Evolutionary conservation across 2,797 vertebrate species (phyloP).

Genomic region (Leucoraja ocellata): DNA sequence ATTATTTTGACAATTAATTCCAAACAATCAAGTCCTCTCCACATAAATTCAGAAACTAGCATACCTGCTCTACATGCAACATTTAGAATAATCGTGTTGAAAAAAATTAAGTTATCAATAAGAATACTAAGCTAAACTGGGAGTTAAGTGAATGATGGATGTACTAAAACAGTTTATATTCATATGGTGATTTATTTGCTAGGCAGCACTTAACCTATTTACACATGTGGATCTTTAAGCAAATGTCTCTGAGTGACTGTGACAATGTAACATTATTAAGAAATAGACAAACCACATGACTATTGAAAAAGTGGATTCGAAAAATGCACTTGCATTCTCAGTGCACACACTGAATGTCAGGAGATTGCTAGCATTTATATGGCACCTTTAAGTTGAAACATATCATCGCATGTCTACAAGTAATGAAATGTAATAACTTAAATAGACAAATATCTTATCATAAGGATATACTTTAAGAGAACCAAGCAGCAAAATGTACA

Average conservation of each 20-base stretch:
- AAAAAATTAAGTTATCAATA: neutral
- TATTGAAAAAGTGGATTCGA: too few species aligned
- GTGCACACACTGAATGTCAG: neutral
- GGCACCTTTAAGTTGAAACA: neutral
- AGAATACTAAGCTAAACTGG: neutral
- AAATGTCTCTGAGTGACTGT: too few species aligned
- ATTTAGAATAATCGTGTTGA: neutral
- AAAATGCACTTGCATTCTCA: too few species aligned
- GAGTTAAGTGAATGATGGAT: neutral
- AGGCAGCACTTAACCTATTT: too few species aligned
- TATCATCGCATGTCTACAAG: neutral
- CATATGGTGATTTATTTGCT: too few species aligned
- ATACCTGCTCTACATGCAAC: neutral
- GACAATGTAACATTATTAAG: too few species aligned
- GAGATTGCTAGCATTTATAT: neutral
- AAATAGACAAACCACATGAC: too few species aligned
- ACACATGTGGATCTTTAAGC: too few species aligned
- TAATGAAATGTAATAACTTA: neutral
- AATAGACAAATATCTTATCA: neutral
- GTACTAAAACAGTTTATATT: too few species aligned
- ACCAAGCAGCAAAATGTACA: too few species aligned
- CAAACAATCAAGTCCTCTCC: neutral
- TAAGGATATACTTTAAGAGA: neutral
- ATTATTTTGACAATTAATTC: too few species aligned
- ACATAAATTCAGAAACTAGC: neutral